Conservation (phyloP, 2,113 vertebrate species). For the Marcusenius ussheri region DNA sequence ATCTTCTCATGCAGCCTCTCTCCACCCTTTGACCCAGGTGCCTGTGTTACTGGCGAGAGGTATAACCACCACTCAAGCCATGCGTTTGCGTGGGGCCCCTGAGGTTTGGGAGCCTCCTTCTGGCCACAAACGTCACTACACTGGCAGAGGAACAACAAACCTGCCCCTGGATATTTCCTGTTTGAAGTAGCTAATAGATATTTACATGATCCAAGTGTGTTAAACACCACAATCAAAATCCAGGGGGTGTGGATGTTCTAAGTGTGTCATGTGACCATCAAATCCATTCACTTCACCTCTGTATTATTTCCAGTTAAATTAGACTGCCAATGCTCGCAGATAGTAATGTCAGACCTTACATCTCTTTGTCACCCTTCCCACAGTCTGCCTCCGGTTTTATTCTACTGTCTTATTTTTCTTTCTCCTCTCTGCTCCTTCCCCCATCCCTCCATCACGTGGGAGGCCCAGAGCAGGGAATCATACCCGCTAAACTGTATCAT, state of each 20-base stretch:
- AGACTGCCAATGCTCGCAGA: neutral
- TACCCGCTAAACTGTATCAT: neutral
- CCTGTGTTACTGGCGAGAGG: neutral
- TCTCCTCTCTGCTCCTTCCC: neutral
- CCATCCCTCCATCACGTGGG: neutral
- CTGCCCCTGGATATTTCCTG: neutral
- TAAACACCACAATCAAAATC: neutral
- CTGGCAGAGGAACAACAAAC: neutral
- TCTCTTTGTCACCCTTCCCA: neutral
- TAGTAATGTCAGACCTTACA: neutral
- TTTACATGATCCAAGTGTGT: neutral
- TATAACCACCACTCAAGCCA: neutral
- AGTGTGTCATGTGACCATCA: neutral
- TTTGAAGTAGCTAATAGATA: neutral
- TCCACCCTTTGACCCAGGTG: no score
- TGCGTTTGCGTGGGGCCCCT: neutral
- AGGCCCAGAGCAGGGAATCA: neutral
- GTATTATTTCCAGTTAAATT: neutral
- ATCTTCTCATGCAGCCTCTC: neutral
- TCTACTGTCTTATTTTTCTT: neutral
- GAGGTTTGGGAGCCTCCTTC: neutral
- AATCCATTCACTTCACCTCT: neutral
- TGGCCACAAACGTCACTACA: neutral
- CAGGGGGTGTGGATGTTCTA: neutral
- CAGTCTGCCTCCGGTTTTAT: neutral